A percentile compares a stretch with the other conserved stretches of the same genome.
phyloP scores from a whole-genome alignment of 2,797 vertebrate species.

The Natrix natrix region DNA sequence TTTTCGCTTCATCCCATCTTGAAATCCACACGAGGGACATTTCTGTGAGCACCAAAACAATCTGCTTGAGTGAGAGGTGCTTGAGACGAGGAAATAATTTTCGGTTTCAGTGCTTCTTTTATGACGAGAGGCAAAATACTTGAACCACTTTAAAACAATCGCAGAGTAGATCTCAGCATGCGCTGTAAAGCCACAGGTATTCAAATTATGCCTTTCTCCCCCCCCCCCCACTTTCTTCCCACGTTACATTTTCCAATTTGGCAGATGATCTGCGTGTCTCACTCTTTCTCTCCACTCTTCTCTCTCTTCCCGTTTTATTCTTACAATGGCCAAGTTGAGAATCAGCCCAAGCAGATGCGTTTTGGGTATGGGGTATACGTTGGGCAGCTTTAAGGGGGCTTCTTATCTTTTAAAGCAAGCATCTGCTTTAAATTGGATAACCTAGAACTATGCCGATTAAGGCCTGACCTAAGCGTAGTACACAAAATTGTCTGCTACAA shows the following conservation, averaged over 20 bases:
- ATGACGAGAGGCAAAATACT: not conserved
- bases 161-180: not conserved
- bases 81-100: not conserved
- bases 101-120: not conserved
- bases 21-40: not conserved
- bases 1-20: not conserved
- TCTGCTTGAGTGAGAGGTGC: too few species aligned
- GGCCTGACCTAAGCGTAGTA: too few species aligned
- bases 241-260: not conserved
- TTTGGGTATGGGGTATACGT: not conserved
- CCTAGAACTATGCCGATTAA: too few species aligned
- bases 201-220: not conserved
- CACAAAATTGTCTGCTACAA: too few species aligned
- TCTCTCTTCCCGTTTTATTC: not conserved
- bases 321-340: not conserved
- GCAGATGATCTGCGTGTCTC: not conserved
- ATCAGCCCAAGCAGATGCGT: not conserved
- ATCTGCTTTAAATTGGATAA: too few species aligned
- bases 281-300: not conserved
- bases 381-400: not conserved
- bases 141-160: not conserved
- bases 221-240: too few species aligned
- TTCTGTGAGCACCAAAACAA: not conserved
- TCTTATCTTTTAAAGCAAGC: too few species aligned
- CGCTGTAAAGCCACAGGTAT: not conserved